A percentile compares a stretch with the other conserved stretches of the same genome.
Evolutionary conservation across 2,113 vertebrate genomes (phyloP).

Genomic region (Cheirogaleus medius): DNA sequence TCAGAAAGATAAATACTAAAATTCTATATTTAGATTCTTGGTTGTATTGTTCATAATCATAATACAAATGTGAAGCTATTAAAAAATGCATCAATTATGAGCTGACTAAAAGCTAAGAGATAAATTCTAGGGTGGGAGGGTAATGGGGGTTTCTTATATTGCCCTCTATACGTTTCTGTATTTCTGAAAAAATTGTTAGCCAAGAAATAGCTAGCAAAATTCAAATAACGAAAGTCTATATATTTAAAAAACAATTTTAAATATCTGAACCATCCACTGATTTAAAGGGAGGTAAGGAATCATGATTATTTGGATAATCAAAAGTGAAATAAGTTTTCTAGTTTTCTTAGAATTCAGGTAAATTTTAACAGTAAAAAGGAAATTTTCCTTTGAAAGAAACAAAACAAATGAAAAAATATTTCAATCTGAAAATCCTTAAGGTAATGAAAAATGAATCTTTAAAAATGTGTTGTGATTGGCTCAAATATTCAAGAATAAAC

Average conservation of each 20-base stretch:
- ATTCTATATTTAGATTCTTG: not conserved
- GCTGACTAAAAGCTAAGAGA: not conserved
- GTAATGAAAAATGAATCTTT: not conserved
- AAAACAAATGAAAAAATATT: constrained; percentile 7
- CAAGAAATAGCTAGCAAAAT: constrained; percentile 37
- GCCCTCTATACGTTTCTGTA: not conserved
- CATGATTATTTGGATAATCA: not conserved
- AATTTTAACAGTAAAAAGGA: not conserved
- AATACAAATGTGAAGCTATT: not conserved
- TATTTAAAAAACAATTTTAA: not conserved
- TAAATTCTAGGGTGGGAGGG: not conserved
- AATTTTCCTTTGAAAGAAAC: not conserved
- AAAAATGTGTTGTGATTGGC: not conserved
- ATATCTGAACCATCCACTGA: not conserved
- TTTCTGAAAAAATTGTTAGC: not conserved
- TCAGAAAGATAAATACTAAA: not conserved
- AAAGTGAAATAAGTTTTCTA: constrained; percentile 23
- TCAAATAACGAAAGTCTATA: not conserved
- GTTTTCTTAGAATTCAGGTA: constrained; percentile 44
- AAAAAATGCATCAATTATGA: not conserved
- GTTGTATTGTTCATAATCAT: not conserved
- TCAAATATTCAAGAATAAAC: not conserved
- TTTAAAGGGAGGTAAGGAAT: not conserved
- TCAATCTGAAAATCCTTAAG: not conserved
- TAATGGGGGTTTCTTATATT: not conserved